Evolutionary conservation across 92 coral and sea anemone genomes (phyloP), one percentile per base, ranked within the genome.

Genomic region (Actinernus sp.): DNA sequence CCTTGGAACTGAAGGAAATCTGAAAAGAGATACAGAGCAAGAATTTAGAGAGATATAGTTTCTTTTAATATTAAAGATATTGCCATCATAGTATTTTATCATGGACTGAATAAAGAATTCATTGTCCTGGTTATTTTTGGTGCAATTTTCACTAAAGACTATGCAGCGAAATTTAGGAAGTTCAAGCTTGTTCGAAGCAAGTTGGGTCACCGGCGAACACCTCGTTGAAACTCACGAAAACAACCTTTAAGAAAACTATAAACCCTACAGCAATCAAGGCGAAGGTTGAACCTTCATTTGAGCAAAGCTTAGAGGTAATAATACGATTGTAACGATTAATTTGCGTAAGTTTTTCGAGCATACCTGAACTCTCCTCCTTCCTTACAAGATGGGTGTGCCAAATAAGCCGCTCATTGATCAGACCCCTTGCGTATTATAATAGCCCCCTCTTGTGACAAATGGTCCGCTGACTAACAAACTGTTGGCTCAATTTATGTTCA

Each of bases 351-450:
- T 50, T 17, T 34, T 38, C 6, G 0, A 40, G 16, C 64, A 26
- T 69, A 69, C 76, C 76, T 69, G 45, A 23, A 1, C 11, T 6
- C 23, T 5, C n/a, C 49, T 58, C 7, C 61, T 24, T 14, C 49
- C 49, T 19, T 17, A 27, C 41, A 28, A 71, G 79, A 61, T 71
- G 79, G 79, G 79, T 71, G 79, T 71, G 74, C 74, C 74, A 52
- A 66, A 66, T 44, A 63, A 40, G 38, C 70, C 56, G 52, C 18
- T 63, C 28, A 63, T 63, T 63, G 49, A 63, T 43, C 49, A 41
- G 25, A 69, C 76, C 76, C 63, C 52, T 56, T 32, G 27, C 43
- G 64, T 48, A 69, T 41, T 28, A 39, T 47, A 39, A 30, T 55
- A 43, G 26, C 52, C 75, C 62, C 75, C 61, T 50, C 57, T 31